Base-by-base conservation (phyloP, 2,113 vertebrate species). In the Oxygymnocypris stewartii region DNA sequence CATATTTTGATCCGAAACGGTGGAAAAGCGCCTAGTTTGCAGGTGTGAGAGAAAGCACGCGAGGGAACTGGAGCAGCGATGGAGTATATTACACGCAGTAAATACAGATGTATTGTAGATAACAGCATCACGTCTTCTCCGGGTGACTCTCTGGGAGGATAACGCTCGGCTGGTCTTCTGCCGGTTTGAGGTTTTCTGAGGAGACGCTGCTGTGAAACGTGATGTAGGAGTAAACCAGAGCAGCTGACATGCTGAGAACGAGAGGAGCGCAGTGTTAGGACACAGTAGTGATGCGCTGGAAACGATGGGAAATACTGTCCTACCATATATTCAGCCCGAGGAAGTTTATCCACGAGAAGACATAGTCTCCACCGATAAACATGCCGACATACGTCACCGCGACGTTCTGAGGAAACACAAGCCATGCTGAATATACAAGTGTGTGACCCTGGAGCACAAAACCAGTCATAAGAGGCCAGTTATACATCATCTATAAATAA, bases 301-400 rank as follows among this genome's bases (percentile, higher is more conserved):
- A n/a, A 6, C 65, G 18, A 31, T 28, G 9, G 18, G 10, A 4
- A 65, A 40, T 18, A 47, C 20, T 67, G 5, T 63, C 96, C 96
- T 92, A 99, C 96, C 97, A 98, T 92, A 99, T 96, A 92, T 96
- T 97, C 91, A 99, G 93, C 10, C 97, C 97, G 14, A 97, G 63
- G 78, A 99, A 98, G 91, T 98, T 99, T 79, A 95, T 92, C 93
- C 95, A 75, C 0, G 97, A 97, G 90, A 98, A 99, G 80, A 96
- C 61, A 79, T 99, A 98, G 91, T 99, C 97, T 91, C 97, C 96
- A 57, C 97, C 96, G 47, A 98, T 73, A 85, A 97, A 94, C 92
- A 98, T 96, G 28, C 96, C 97, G 0, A 97, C 94, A 88, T 98
- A 98, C 84, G 96, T 96, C 1, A 98, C 90, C 7, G 95, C 97